Evolutionary conservation across 2,888 invertebrate species (phyloP).

Genomic region (Clostera curtula): DNA sequence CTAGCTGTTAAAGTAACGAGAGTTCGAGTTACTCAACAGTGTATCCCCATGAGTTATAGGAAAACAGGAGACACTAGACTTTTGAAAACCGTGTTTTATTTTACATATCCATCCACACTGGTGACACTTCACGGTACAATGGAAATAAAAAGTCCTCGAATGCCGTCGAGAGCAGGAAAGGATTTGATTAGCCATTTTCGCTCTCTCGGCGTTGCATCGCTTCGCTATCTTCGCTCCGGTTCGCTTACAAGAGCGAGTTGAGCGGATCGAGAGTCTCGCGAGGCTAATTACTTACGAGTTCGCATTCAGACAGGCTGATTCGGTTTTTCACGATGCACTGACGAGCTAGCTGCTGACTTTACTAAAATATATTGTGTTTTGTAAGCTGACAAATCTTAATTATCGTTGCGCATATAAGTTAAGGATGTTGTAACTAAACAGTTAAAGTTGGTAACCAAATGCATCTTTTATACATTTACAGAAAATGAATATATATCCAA

Average conservation of each 20-base stretch:
- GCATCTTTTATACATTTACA: no score
- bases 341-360: constrained; percentile 39
- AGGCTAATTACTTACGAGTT: constrained; percentile 74
- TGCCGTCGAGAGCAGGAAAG: constrained; percentile 61
- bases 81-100: constrained; percentile 20
- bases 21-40: no score
- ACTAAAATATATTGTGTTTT: no score
- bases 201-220: constrained; percentile 57
- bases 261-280: constrained; percentile 67
- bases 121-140: constrained; percentile 67
- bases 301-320: constrained; percentile 68
- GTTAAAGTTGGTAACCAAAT: no score
- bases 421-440: no score
- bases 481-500: no score
- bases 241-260: constrained; percentile 62
- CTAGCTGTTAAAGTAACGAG: no score
- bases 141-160: constrained; percentile 66
- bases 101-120: constrained; percentile 38
- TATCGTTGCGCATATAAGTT: no score
- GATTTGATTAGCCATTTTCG: constrained; percentile 74
- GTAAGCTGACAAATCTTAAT: no score
- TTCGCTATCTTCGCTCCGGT: constrained; percentile 65
- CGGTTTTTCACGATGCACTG: constrained; percentile 67
- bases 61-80: no score
- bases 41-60: no score